Evolutionary conservation across 2,113 vertebrate species (phyloP).

Genomic region (Scartelaos histophorus): DNA sequence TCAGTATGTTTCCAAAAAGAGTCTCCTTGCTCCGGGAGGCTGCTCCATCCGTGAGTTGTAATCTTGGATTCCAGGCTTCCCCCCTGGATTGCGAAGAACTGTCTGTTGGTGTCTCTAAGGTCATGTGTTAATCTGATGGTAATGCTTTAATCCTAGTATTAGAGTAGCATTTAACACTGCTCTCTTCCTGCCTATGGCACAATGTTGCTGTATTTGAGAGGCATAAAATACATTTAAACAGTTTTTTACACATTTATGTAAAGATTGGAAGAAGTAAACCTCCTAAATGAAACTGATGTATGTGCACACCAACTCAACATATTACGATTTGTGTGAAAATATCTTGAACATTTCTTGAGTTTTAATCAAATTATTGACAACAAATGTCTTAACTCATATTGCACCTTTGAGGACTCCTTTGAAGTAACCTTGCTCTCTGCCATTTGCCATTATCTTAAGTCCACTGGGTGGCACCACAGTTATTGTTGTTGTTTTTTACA

Average conservation of each 20-base stretch:
- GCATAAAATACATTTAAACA: slow-evolving; percentile 30
- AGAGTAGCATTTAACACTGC: slow-evolving; percentile 53
- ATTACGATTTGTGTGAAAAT: not conserved
- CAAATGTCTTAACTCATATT: not conserved
- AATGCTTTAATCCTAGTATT: slow-evolving; percentile 69
- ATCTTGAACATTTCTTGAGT: not conserved
- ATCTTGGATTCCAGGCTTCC: slow-evolving; percentile 46
- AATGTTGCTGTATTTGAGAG: slow-evolving; percentile 17
- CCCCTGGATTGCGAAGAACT: slow-evolving; percentile 40
- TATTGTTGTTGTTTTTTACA: slow-evolving; percentile 37
- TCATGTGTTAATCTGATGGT: slow-evolving; percentile 66
- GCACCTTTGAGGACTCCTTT: slow-evolving; percentile 20
- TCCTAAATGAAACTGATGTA: not conserved
- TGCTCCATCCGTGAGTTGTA: slow-evolving; percentile 51
- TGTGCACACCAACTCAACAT: not conserved
- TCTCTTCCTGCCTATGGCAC: slow-evolving; percentile 57
- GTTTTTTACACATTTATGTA: not conserved
- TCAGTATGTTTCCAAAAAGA: slow-evolving; percentile 10
- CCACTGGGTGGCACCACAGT: slow-evolving; percentile 57
- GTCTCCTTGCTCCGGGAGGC: slow-evolving; percentile 17
- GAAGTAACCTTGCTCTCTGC: slow-evolving; percentile 40
- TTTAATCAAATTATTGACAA: not conserved
- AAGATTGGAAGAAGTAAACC: not conserved
- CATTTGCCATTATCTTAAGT: slow-evolving; percentile 39
- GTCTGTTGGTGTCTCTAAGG: slow-evolving; percentile 50